Evolutionary conservation across 2,888 invertebrate genomes (phyloP).

Genomic region (Machimus rusticus): DNA sequence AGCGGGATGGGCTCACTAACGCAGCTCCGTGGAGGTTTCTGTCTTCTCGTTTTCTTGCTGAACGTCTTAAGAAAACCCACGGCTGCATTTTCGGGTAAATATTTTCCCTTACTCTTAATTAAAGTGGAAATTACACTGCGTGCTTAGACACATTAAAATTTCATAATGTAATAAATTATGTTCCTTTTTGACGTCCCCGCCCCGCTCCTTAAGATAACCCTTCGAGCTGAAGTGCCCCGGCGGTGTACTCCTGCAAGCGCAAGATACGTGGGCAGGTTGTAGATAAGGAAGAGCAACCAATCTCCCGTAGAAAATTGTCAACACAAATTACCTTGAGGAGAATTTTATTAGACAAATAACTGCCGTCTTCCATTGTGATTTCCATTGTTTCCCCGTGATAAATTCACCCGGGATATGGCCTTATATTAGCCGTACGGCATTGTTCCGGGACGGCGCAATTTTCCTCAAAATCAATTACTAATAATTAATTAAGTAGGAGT

Average conservation of each 20-base stretch:
- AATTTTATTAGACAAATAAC: slow-evolving; percentile 52
- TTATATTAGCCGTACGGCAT: neutral
- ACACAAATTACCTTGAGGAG: slow-evolving; percentile 51
- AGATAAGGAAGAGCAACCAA: slow-evolving; percentile 24
- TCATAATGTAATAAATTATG: slow-evolving; percentile 49
- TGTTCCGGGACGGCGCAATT: slow-evolving; percentile 33
- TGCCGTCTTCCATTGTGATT: slow-evolving; percentile 50
- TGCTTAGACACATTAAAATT: slow-evolving; percentile 64
- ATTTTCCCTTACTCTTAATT: slow-evolving; percentile 55
- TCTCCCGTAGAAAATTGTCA: slow-evolving; percentile 48
- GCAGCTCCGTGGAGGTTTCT: neutral
- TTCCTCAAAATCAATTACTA: slow-evolving; percentile 46
- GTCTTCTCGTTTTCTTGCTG: neutral
- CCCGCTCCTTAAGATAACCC: neutral
- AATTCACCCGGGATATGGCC: slow-evolving; percentile 36
- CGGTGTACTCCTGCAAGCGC: neutral
- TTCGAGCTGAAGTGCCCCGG: too few species aligned
- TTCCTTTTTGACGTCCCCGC: slow-evolving; percentile 17
- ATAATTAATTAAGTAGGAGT: slow-evolving; percentile 46
- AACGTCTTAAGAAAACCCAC: neutral
- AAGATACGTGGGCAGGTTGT: slow-evolving; percentile 26
- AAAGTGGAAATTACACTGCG: slow-evolving; percentile 63
- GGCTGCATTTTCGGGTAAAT: slow-evolving; percentile 44
- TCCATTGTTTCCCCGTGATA: slow-evolving; percentile 39
- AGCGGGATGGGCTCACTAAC: neutral